These are phyloP conservation scores for Phytoseiulus persimilis DNA, from an alignment of 2,888 invertebrate genomes.

Conservation along the genomic window DNA sequence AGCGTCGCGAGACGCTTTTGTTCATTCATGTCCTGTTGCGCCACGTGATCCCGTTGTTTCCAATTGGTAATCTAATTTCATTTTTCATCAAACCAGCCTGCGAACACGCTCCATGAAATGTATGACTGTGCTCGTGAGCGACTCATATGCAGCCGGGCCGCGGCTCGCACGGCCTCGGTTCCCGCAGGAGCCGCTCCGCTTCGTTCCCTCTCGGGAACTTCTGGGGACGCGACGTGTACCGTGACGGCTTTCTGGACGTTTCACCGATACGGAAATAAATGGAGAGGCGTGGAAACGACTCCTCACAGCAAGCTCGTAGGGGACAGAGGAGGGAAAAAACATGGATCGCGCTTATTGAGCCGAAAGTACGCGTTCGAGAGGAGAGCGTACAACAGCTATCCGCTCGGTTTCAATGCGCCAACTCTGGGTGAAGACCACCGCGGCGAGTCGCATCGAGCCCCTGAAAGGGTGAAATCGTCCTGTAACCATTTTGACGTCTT, in stretches of 20 bases:
- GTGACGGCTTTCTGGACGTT: too few species aligned
- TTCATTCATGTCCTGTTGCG: background rate
- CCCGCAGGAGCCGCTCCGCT: too few species aligned
- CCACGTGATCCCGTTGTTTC: slow-evolving; percentile 5
- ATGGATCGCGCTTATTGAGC: too few species aligned
- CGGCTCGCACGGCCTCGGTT: too few species aligned
- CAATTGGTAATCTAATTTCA: background rate
- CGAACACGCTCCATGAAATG: background rate
- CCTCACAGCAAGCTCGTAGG: too few species aligned
- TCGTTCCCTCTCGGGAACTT: too few species aligned
- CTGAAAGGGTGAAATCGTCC: background rate
- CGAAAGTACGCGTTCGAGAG: background rate
- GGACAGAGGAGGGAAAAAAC: too few species aligned
- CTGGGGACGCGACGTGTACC: too few species aligned
- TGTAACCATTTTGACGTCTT: background rate
- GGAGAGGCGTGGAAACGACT: too few species aligned
- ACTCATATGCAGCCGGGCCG: too few species aligned
- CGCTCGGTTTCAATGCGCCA: background rate
- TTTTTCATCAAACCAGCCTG: background rate
- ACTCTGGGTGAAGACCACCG: background rate
- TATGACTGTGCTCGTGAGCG: background rate
- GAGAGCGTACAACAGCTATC: background rate
- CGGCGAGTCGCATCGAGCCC: background rate
- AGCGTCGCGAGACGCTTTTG: slow-evolving; percentile 5
- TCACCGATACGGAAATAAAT: too few species aligned